These are phyloP conservation scores for Microcebus tavaratra DNA, from an alignment of 2,113 vertebrate genomes.

Conservation along the genomic window DNA sequence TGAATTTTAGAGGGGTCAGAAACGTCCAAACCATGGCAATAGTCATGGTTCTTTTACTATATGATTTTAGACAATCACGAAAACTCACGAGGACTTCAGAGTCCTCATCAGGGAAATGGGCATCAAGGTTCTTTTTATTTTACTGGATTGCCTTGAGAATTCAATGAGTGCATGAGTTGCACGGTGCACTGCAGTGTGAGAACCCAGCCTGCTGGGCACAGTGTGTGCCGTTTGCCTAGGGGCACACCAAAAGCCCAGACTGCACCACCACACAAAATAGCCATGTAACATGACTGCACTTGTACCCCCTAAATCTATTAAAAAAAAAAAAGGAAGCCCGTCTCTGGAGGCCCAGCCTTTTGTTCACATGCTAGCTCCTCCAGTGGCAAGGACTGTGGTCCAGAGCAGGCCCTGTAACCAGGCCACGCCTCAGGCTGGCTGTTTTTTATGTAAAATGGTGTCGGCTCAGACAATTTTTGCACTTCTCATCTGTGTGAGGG, in stretches of 20 bases:
- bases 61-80: neutral
- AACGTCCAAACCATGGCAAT: neutral
- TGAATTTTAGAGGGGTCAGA: neutral
- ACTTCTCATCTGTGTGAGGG: neutral
- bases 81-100: neutral
- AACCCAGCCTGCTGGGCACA: neutral
- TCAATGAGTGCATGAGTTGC: too few species aligned
- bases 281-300: too few species aligned
- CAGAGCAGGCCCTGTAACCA: neutral
- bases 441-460: neutral
- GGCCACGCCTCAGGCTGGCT: too few species aligned
- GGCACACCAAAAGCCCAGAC: too few species aligned
- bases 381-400: neutral
- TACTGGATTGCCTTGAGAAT: neutral
- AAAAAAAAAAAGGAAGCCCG: neutral
- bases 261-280: too few species aligned
- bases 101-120: neutral
- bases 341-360: neutral
- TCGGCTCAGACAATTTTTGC: neutral
- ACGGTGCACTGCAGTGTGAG: accelerated
- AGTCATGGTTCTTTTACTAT: neutral
- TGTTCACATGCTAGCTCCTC: neutral
- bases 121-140: neutral
- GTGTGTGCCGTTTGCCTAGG: too few species aligned
- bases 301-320: too few species aligned